Evolutionary conservation across 2,888 invertebrate genomes (phyloP), one percentile per base, ranked within the genome.

Genomic region (Dione vanillae): DNA sequence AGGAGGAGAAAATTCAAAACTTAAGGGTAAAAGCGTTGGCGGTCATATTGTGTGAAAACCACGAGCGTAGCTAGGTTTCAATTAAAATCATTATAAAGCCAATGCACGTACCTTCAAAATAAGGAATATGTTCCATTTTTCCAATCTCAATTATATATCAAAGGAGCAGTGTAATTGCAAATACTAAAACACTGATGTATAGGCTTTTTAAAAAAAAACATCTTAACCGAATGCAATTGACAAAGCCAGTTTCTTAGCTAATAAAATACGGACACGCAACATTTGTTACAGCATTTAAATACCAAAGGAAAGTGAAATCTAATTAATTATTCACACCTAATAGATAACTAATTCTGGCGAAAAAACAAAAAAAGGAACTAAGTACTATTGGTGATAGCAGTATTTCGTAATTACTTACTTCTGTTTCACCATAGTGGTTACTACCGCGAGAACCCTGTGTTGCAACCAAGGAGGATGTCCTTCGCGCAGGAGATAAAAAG

Each of bases 291-390:
- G 79, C 78, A 74, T 74, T 74, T 77, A 77, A 75, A 72, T 72
- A 71, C 62, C 37, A 65, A 61, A 16, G 16, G 8, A 51, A 70
- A 58, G 83, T 82, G 75, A 78, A 82, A 72, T 78, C 79, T n/a
- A n/a, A n/a, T n/a, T n/a, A n/a, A n/a, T n/a, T 80, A 84, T 83
- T 83, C 79, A 85, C 85, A 80, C 86, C 86, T 85, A 87, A 88
- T 90, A 89, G 84, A 86, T 85, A 87, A 83, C 78, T 82, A 83
- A 84, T n/a, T 83, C 84, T 82, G 56, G 56, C 12, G 37, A 56
- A 56, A 56, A 37, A 56, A n/a, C n/a, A n/a, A n/a, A n/a, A n/a
- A n/a, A n/a, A n/a, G n/a, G n/a, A 56, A 56, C 16, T 16, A 37
- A 40, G 37, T 40, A 19, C 54, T 37, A n/a, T 56, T 40, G 0